Evolutionary conservation across 2,113 vertebrate genomes (phyloP), one percentile per base, ranked within the genome.

Genomic region (Otus sunia): DNA sequence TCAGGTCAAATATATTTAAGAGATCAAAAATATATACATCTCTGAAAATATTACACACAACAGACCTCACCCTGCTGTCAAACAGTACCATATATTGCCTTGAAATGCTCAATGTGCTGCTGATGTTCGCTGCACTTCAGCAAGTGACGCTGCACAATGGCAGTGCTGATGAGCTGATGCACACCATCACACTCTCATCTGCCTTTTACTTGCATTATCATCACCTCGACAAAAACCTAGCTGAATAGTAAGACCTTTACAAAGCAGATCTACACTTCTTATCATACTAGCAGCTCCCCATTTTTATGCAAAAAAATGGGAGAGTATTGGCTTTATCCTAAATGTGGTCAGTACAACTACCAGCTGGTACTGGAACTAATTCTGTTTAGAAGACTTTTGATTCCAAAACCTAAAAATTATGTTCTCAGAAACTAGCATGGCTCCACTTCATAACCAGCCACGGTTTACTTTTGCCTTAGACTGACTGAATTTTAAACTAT

Each of bases 81-180:
- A 10, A 5, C 4, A 66, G 27, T 4, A 26, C 21, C 26, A 15
- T 14, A 5, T 12, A 13, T 21, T 26, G 3, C 41, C 53, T n/a
- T 27, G 67, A 50, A 58, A 14, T 1, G 2, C 14, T 21, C 53
- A 18, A 3, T 0, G 15, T 15, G 7, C 36, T 21, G 23, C 1
- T 9, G 53, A 9, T 12, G 15, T 11, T 59, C 1, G 0, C 53
- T 73, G n/a, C 21, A 25, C 14, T 37, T n/a, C 8, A 41, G 12
- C 32, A n/a, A 56, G 32, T 1, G 22, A 9, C 11, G 2, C 58
- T 52, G 36, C 18, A 12, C 29, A 29, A 15, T 1, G 22, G 27
- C 9, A 41, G 37, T 45, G 29, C 27, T 10, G 43, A 26, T 14
- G 39, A 34, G 14, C 53, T 49, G 27, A 15, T 18, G 13, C 26